Conservation (phyloP, 1,140 invertebrate genomes). For the Microplitis mediator region DNA sequence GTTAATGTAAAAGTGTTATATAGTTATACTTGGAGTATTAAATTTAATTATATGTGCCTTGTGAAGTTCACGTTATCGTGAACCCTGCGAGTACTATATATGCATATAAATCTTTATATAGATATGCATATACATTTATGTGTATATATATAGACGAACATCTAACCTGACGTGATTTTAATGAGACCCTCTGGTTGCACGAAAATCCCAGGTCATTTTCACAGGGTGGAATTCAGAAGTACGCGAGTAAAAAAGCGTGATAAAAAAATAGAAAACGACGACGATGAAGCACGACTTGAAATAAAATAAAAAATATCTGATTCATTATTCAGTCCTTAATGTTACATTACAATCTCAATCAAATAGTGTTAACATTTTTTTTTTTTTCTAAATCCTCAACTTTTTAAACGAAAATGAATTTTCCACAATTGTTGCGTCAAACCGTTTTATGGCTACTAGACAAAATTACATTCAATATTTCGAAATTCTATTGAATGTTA, state of each 20-base stretch:
- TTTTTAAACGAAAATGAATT: too few species aligned
- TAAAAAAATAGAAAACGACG: neutral
- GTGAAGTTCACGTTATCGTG: conserved; percentile 43
- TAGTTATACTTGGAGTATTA: conserved; percentile 34
- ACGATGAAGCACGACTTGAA: too few species aligned
- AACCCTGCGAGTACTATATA: conserved; percentile 20
- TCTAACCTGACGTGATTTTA: conserved; percentile 14
- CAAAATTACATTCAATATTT: too few species aligned
- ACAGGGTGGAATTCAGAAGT: neutral
- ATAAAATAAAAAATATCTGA: neutral
- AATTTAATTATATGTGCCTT: conserved; percentile 47
- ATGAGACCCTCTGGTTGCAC: conserved; percentile 14
- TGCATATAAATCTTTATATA: too few species aligned
- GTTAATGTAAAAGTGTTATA: neutral
- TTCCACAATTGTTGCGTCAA: too few species aligned
- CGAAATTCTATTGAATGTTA: too few species aligned
- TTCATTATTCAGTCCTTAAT: conserved; percentile 6
- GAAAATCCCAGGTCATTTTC: conserved; percentile 13
- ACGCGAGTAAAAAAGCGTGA: neutral
- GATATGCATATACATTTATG: too few species aligned
- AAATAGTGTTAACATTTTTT: neutral
- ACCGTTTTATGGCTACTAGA: too few species aligned
- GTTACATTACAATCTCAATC: conserved; percentile 1
- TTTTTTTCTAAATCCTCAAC: neutral
- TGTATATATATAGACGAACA: conserved; percentile 7